phyloP scores from a whole-genome alignment of 2,888 invertebrate species.

The Carpatolechia fugitivella region DNA sequence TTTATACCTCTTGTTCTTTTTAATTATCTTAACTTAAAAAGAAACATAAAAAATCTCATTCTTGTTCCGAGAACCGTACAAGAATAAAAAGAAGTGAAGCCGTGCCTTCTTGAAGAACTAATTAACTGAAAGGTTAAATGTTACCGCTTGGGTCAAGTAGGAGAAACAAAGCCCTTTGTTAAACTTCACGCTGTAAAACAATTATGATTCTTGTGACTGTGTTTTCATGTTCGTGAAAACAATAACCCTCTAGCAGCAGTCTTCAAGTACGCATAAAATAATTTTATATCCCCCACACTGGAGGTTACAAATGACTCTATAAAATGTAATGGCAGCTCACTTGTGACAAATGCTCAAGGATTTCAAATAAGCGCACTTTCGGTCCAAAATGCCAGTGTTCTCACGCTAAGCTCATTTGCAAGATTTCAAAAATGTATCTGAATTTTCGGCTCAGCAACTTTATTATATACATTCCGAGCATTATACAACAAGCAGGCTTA shows the following conservation, averaged over 20 bases:
- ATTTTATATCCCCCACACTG: conserved; percentile 12
- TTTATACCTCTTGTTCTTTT: no score
- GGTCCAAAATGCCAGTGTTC: background rate
- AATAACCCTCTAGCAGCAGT: conserved; percentile 3
- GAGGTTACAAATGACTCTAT: conserved; percentile 32
- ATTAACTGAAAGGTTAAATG: no score
- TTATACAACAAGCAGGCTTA: background rate
- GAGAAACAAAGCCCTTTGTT: background rate
- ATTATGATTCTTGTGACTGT: background rate
- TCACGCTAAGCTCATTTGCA: conserved; percentile 2
- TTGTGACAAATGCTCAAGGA: conserved; percentile 33
- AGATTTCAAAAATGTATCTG: background rate
- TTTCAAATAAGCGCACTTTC: conserved; percentile 6
- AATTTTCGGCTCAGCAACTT: background rate
- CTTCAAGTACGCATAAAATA: conserved; percentile 17
- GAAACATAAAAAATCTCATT: no score
- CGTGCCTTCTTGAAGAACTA: no score
- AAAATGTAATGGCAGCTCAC: conserved; percentile 36
- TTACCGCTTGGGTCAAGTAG: background rate
- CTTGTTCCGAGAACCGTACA: no score
- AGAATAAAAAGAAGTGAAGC: no score
- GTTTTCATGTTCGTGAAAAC: conserved; percentile 12
- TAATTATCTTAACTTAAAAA: no score
- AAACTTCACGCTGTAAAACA: background rate
- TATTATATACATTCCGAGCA: background rate